Evolutionary conservation across 2,888 invertebrate species (phyloP).

Genomic region (Watsonalla cultraria): DNA sequence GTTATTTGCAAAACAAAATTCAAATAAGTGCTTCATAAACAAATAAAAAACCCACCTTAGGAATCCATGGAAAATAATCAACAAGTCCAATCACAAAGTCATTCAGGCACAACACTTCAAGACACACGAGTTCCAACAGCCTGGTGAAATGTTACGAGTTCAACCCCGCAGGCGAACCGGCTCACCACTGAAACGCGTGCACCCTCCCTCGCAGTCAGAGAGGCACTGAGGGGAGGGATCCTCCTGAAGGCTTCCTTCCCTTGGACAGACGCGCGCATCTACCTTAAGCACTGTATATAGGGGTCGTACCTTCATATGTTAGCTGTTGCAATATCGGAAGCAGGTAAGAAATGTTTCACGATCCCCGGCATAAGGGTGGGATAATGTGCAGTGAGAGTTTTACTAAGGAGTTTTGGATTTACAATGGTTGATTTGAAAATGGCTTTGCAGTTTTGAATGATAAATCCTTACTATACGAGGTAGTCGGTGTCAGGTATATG

Average conservation of each 20-base stretch:
- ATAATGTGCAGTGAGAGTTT: constrained; percentile 14
- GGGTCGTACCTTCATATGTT: constrained; percentile 43
- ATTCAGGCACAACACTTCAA: constrained; percentile 41
- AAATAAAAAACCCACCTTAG: constrained; percentile 29
- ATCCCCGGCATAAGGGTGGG: constrained; percentile 21
- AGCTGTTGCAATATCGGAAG: constrained; percentile 45
- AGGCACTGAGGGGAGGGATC: constrained; percentile 67
- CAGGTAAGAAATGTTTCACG: constrained; percentile 50
- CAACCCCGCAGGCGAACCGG: constrained; percentile 34
- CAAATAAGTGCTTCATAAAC: not conserved
- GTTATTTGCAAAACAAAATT: constrained; percentile 9
- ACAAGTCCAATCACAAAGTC: constrained; percentile 46
- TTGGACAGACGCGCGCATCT: constrained; percentile 67
- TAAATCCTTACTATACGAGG: no score
- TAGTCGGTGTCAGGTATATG: no score
- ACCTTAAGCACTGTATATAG: constrained; percentile 47
- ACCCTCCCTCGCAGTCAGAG: constrained; percentile 36
- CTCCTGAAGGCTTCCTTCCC: constrained; percentile 36
- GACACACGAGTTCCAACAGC: constrained; percentile 25
- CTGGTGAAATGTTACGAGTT: constrained; percentile 23
- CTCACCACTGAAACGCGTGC: constrained; percentile 46
- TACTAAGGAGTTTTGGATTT: not conserved
- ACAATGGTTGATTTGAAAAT: not conserved
- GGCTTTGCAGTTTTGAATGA: no score
- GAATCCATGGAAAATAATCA: constrained; percentile 31